These are phyloP conservation scores for Gambelia wislizenii DNA, from an alignment of 2,797 vertebrate genomes.

Conservation along the genomic window DNA sequence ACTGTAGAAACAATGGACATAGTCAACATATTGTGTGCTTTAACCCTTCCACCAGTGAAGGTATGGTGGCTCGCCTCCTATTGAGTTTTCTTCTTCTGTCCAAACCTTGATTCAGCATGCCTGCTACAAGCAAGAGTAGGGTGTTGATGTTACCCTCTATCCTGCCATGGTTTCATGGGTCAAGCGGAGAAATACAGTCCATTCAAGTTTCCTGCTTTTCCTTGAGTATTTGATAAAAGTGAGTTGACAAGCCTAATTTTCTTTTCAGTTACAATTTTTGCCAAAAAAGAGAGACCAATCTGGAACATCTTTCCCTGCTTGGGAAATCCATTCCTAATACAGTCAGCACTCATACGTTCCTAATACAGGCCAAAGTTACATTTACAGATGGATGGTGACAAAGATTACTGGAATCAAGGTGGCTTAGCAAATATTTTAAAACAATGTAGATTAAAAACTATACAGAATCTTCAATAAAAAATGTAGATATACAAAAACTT, in stretches of 20 bases:
- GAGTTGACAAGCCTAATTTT: background rate
- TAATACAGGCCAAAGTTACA: background rate
- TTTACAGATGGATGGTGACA: no score
- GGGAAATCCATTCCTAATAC: background rate
- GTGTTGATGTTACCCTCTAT: background rate
- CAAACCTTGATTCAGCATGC: background rate
- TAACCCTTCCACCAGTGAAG: background rate
- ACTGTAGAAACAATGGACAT: no score
- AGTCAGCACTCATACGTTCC: background rate
- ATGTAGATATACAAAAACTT: background rate
- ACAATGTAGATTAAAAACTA: no score
- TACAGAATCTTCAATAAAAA: no score
- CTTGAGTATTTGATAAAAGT: background rate
- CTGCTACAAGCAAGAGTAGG: background rate
- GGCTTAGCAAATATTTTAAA: no score
- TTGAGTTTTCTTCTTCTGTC: no score
- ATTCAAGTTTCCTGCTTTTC: no score
- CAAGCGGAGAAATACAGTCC: no score
- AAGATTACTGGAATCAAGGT: background rate
- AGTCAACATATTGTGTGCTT: no score
- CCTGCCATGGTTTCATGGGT: background rate
- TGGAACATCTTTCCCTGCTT: background rate
- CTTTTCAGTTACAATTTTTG: background rate
- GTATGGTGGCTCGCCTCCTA: background rate
- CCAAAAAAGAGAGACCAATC: background rate